Evolutionary conservation across 2,113 vertebrate species (phyloP), one percentile per base, ranked within the genome.

Genomic region (Tetrao urogallus): DNA sequence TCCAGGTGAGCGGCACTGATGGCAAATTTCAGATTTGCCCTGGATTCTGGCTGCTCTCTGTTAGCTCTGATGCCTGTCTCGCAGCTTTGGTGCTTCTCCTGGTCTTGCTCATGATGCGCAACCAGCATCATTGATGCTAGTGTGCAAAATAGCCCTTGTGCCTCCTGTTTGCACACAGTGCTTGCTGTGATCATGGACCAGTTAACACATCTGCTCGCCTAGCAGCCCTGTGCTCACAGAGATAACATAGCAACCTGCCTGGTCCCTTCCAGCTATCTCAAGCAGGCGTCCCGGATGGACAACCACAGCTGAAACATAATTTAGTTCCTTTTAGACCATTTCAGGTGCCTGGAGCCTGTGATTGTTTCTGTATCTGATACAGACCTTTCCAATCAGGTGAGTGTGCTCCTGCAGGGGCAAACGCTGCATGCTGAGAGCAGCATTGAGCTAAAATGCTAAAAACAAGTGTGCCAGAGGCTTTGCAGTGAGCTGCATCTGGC

Each of bases 221-320:
- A 13, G 42, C 18, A 2, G 48, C 22, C 21, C 14, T 15, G 25
- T 30, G 1, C 17, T 42, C 12, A 11, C 32, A 54, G 16, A 32
- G 30, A 11, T 4, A 8, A 56, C 64, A 19, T 16, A 24, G 30
- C 73, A 2, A 9, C 17, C 24, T 47, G 1, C 0, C 8, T 24
- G 57, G 20, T 57, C 7, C 16, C 30, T 42, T 69, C 4, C 21
- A 10, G 11, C 74, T 58, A 75, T 19, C 3, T 63, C 48, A 50
- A 69, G 22, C 7, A 4, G 18, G 11, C 6, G 25, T 32, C n/a
- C 18, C 38, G 11, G 34, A 8, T 15, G 20, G 15, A 16, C 32
- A 25, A 10, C 13, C 0, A 0, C 12, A 43, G 64, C 19, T 13
- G 30, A 88, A 28, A 24, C 8, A 1, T 7, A 7, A 10, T 40